Evolutionary conservation across 2,113 vertebrate genomes (phyloP).

Genomic region (Cheilinus undulatus): DNA sequence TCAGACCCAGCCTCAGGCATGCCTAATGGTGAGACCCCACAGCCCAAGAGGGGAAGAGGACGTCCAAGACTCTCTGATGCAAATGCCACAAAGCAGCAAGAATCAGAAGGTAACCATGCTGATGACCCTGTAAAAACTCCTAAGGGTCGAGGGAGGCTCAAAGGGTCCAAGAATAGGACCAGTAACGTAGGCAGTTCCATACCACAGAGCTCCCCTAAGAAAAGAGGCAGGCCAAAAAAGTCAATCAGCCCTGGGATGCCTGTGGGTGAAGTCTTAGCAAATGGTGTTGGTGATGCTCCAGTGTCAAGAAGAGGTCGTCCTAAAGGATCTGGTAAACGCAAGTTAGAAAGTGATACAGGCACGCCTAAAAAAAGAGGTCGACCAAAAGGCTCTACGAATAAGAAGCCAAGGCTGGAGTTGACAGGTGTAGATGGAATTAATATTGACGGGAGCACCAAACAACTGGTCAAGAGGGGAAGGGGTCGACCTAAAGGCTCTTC

Average conservation of each 20-base stretch:
- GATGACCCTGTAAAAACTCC: constrained; percentile 13
- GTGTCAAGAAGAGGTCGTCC: constrained; percentile 54
- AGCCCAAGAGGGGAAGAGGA: constrained; percentile 44
- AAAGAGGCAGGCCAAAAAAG: constrained; percentile 61
- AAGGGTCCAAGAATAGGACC: constrained; percentile 30
- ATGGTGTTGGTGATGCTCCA: constrained; percentile 32
- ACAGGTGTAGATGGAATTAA: constrained; percentile 20
- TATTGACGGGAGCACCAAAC: neutral
- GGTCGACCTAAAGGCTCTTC: constrained; percentile 73
- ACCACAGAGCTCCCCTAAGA: constrained; percentile 29
- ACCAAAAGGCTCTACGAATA: constrained; percentile 57
- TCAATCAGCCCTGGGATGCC: neutral
- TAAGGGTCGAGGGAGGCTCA: constrained; percentile 18
- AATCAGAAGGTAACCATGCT: neutral
- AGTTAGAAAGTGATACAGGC: constrained; percentile 40
- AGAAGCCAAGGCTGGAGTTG: constrained; percentile 26
- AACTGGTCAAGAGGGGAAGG: constrained; percentile 47
- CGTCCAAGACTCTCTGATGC: constrained; percentile 37
- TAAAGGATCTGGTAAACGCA: constrained; percentile 55
- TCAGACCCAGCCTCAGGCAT: constrained; percentile 26
- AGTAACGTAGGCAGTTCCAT: neutral
- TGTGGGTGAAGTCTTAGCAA: constrained; percentile 29
- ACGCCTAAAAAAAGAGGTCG: constrained; percentile 64
- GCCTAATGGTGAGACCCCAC: constrained; percentile 47
- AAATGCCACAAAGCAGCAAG: constrained; percentile 13